Base-by-base conservation (phyloP, 2,113 vertebrate species). In the Panthera uncia region DNA sequence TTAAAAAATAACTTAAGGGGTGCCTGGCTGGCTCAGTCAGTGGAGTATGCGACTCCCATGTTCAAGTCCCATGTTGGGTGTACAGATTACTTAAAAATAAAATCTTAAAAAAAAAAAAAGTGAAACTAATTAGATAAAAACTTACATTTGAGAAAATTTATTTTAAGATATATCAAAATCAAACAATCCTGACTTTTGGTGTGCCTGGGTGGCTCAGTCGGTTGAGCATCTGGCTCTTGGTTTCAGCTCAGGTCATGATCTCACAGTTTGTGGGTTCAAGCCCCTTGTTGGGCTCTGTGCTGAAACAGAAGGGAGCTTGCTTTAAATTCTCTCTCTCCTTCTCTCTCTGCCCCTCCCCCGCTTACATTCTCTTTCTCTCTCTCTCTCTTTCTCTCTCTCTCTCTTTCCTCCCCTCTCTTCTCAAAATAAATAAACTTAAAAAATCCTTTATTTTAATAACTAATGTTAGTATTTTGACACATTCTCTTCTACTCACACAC, bases 61-160 rank as follows among this genome's bases (percentile, higher is more conserved):
- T 74, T 74, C 3, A 6, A 74, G 25, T 25, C 73, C 38, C 38
- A 74, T 25, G 11, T 45, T 45, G 73, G 38, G 13, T 74, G 7
- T 29, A 41, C 25, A 74, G 23, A 74, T 45, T 41, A 45, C 13
- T 74, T 74, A 66, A 66, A 68, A 68, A 68, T 68, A n/a, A 68
- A 68, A 68, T 69, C 33, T 79, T 52, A 4, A 11, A 31, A 78
- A 29, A 73, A 45, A 48, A 45, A 48, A 41, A 41, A 12, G 8
- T 82, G 52, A 86, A 95, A 68, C 27, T 89, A 81, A 83, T 55
- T 81, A 82, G 45, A 55, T 89, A 76, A 94, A 95, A 94, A 83
- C 33, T 73, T 90, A 94, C 83, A 83, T 84, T 86, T 41, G 88
- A 33, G 25, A 90, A 96, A 83, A 25, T 82, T 88, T 81, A 73